Evolutionary conservation across 1,140 invertebrate genomes (phyloP).

Genomic region (Rhopalosiphum maidis): DNA sequence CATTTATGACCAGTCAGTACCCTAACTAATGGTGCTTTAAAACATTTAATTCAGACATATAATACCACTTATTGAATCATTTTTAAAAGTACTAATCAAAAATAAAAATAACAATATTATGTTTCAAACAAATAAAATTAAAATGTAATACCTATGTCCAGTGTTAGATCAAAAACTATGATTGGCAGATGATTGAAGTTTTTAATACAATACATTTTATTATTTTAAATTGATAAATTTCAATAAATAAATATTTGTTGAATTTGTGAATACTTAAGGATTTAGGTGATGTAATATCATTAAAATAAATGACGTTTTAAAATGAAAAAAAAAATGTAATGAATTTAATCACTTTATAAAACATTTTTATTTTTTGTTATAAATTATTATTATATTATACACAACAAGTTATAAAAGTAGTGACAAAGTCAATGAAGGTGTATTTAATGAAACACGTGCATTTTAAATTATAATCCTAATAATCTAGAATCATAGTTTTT

Average conservation of each 20-base stretch:
- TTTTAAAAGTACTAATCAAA: background rate
- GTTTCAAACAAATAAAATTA: background rate
- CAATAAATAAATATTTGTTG: background rate
- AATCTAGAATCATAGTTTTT: background rate
- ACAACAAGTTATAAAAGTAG: background rate
- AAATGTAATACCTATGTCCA: background rate
- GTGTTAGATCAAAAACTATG: background rate
- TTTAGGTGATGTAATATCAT: background rate
- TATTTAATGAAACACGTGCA: background rate
- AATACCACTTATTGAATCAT: background rate
- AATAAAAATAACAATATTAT: background rate
- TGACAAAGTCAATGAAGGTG: background rate
- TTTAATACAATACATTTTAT: background rate
- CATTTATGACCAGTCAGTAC: constrained; percentile 2
- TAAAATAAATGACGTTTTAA: background rate
- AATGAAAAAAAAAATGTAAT: background rate
- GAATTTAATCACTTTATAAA: background rate
- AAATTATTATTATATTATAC: background rate
- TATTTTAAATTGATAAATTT: background rate
- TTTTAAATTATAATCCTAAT: background rate
- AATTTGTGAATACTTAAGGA: background rate
- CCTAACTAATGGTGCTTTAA: constrained; percentile 27
- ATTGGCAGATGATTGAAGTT: background rate
- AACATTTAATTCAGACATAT: background rate
- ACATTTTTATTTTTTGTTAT: background rate